Base-by-base conservation (phyloP, 2,797 vertebrate genomes). In the Astyanax mexicanus region DNA sequence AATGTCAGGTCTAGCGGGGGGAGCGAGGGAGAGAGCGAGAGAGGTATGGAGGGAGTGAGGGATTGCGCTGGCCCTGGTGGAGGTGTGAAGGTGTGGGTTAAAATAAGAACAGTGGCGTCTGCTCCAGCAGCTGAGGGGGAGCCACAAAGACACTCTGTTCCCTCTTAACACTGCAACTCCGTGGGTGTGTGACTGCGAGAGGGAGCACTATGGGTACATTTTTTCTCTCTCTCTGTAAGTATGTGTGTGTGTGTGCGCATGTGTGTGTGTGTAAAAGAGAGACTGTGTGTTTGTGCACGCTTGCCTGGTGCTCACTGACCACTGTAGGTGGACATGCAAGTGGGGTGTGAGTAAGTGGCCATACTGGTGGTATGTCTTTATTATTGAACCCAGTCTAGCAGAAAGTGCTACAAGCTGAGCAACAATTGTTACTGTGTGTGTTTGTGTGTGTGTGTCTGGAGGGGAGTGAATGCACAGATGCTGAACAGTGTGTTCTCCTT, bases 1-100 rank as follows among this genome's bases (percentile, higher is more conserved):
- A 75, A 80, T 83, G 81, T 84, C 79, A 83, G 81, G 74, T 86
- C 88, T 86, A 85, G 83, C 58, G 81, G 67, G 82, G 79, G 17
- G 76, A 76, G 79, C 40, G 57, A 58, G 80, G 70, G 77, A 74
- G 67, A 42, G 61, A 57, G 38, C 77, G 80, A 72, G 42, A 70
- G 54, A 61, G 79, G 23, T 67, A 75, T 72, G 70, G 75, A 74
- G 65, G 69, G 69, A 74, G 67, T 44, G 61, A 64, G 52, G 27
- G 79, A 75, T 25, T 62, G 8, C 44, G 8, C 55, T 27, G 62
- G 47, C 44, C 67, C 68, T 60, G 42, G 67, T 3, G 72, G 75
- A 78, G 78, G 77, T 69, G 64, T 73, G 42, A 75, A 61, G 60
- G 75, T 69, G 66, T 44, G 68, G 72, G 81, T 82, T 84, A 84